Percentiles rank a stretch among this genome's conserved stretches.
Evolutionary conservation across 2,797 vertebrate genomes (phyloP).

Genomic region (Pseudomugil gertrudae): DNA sequence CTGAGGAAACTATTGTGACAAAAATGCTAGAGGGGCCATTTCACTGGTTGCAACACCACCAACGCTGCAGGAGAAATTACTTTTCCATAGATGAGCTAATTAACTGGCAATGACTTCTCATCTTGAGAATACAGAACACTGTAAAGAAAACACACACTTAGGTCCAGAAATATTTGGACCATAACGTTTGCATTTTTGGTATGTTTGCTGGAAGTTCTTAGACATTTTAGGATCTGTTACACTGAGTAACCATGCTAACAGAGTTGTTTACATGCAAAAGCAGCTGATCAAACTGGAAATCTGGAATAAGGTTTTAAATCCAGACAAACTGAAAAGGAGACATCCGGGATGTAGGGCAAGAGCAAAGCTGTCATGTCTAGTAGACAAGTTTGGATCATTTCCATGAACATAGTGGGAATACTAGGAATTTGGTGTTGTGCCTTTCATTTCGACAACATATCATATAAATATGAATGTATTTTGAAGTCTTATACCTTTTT

Average conservation of each 20-base stretch:
- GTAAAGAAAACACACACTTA: neutral
- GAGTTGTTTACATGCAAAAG: neutral
- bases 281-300: neutral
- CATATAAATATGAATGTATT: neutral
- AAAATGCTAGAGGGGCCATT: conserved; percentile 18
- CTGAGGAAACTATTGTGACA: conserved; percentile 2
- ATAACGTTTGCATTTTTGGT: neutral
- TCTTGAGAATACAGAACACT: neutral
- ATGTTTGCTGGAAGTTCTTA: neutral
- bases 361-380: neutral
- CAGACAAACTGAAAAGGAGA: neutral
- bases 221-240: neutral
- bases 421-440: neutral
- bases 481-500: neutral
- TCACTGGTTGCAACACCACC: conserved; percentile 16
- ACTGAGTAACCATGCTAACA: neutral
- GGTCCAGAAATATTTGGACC: neutral
- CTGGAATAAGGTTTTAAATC: neutral
- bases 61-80: neutral
- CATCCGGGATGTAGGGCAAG: neutral
- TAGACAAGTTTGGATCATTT: neutral
- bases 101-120: conserved; percentile 2
- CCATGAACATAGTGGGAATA: neutral
- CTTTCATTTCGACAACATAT: neutral
- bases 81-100: neutral